phyloP scores from a whole-genome alignment of 2,797 vertebrate genomes.

The Hafferia zeledoni region DNA sequence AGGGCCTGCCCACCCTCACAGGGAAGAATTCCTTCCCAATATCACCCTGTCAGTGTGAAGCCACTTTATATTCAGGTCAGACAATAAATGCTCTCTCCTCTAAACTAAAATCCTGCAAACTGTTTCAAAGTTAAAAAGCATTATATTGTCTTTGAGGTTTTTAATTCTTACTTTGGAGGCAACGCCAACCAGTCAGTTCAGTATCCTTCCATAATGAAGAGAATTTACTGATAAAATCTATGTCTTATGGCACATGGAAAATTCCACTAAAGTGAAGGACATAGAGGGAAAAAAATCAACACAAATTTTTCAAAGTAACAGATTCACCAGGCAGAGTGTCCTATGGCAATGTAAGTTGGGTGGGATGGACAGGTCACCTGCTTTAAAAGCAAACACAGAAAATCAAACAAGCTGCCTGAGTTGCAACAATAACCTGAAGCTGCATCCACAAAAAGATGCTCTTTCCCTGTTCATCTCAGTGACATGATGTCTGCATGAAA shows the following conservation, averaged over 20 bases:
- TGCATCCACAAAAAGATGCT: not conserved
- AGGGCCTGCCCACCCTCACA: not conserved
- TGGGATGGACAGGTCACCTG: not conserved
- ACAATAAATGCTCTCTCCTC: not conserved
- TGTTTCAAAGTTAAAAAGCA: not conserved
- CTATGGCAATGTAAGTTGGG: fast-evolving
- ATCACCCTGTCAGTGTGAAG: not conserved
- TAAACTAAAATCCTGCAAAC: not conserved
- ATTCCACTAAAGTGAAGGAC: not conserved
- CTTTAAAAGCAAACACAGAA: not conserved
- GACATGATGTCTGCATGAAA: not conserved
- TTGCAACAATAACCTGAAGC: not conserved
- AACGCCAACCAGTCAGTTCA: not conserved
- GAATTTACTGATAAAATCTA: not conserved
- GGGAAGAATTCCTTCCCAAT: fast-evolving
- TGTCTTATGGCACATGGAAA: not conserved
- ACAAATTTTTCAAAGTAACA: not conserved
- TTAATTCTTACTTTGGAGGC: not conserved
- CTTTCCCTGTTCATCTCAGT: not conserved
- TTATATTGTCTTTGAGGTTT: not conserved
- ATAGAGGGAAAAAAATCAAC: not conserved
- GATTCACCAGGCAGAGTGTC: not conserved
- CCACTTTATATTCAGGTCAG: not conserved
- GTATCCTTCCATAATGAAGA: not conserved
- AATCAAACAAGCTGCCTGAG: not conserved